phyloP scores from a whole-genome alignment of 2,888 invertebrate species.

The Colostygia pectinataria region DNA sequence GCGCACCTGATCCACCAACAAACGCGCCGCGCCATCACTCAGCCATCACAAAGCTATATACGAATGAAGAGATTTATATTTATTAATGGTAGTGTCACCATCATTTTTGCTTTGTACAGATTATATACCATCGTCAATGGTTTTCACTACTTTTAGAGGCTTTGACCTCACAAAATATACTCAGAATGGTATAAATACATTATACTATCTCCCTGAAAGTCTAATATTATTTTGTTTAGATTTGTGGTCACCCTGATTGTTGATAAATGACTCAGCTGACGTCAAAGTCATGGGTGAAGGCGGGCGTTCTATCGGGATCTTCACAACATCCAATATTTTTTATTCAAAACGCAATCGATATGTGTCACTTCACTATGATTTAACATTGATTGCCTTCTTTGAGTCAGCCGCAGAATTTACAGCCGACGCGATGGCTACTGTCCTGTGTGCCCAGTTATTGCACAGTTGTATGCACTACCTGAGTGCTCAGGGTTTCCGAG shows the following conservation, averaged over 20 bases:
- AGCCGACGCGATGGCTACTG: slow-evolving; percentile 63
- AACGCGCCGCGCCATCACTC: slow-evolving; percentile 74
- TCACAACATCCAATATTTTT: slow-evolving; percentile 59
- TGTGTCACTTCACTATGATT: slow-evolving; percentile 69
- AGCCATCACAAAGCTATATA: slow-evolving; percentile 62
- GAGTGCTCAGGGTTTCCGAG: slow-evolving; percentile 49
- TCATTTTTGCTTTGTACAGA: slow-evolving; percentile 38
- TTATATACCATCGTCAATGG: slow-evolving; percentile 15
- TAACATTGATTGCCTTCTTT: slow-evolving; percentile 74
- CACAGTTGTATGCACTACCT: slow-evolving; percentile 41
- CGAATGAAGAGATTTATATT: slow-evolving; percentile 81
- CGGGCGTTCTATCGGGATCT: slow-evolving; percentile 65
- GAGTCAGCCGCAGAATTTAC: slow-evolving; percentile 69
- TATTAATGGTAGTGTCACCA: slow-evolving; percentile 65
- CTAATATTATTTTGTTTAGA: slow-evolving; percentile 32
- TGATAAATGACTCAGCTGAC: slow-evolving; percentile 77
- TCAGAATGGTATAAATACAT: slow-evolving; percentile 20
- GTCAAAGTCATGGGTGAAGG: slow-evolving; percentile 72
- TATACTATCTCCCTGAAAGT: slow-evolving; percentile 13
- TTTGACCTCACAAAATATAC: background rate
- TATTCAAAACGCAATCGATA: slow-evolving; percentile 56
- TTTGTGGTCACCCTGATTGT: slow-evolving; percentile 62
- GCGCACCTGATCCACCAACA: slow-evolving; percentile 71
- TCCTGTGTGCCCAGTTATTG: slow-evolving; percentile 46
- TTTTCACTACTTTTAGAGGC: background rate